phyloP scores from a whole-genome alignment of 2,113 vertebrate species.

The Lucifuga dentata region DNA sequence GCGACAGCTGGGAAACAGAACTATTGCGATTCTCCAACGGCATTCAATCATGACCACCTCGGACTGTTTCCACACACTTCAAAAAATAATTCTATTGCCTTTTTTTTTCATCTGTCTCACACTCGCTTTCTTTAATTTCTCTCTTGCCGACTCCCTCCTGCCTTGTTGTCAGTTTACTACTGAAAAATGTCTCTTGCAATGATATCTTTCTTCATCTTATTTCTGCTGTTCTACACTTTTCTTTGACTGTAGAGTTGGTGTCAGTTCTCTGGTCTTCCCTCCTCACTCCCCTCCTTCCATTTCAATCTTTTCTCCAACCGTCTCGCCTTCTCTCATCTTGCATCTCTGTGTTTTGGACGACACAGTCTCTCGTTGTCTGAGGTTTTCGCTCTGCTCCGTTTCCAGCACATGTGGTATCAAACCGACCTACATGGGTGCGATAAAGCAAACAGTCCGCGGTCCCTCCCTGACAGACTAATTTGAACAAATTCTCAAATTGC shows the following conservation, averaged over 20 bases:
- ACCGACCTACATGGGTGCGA: conserved; percentile 81
- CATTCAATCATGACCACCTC: conserved; percentile 73
- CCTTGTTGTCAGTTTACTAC: conserved; percentile 49
- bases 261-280: conserved; percentile 12
- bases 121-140: conserved; percentile 34
- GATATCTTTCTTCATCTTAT: conserved; percentile 10
- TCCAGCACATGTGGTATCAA: conserved; percentile 82
- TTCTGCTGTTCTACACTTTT: conserved; percentile 9
- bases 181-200: conserved; percentile 6
- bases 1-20: conserved; percentile 80
- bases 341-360: conserved; percentile 54
- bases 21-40: conserved; percentile 69
- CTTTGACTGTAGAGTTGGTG: conserved; percentile 6
- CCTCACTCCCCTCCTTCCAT: neutral
- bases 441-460: conserved; percentile 82
- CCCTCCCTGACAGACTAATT: conserved; percentile 85
- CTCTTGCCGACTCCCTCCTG: conserved; percentile 28
- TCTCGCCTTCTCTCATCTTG: conserved; percentile 6
- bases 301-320: conserved; percentile 4
- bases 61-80: conserved; percentile 58
- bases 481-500: conserved; percentile 89
- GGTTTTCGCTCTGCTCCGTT: conserved; percentile 64
- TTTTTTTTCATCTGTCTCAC: conserved; percentile 26
- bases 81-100: conserved; percentile 35
- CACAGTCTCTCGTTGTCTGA: conserved; percentile 61